These are phyloP conservation scores for Odontothrips loti DNA, from an alignment of 2,888 invertebrate genomes.

Conservation along the genomic window DNA sequence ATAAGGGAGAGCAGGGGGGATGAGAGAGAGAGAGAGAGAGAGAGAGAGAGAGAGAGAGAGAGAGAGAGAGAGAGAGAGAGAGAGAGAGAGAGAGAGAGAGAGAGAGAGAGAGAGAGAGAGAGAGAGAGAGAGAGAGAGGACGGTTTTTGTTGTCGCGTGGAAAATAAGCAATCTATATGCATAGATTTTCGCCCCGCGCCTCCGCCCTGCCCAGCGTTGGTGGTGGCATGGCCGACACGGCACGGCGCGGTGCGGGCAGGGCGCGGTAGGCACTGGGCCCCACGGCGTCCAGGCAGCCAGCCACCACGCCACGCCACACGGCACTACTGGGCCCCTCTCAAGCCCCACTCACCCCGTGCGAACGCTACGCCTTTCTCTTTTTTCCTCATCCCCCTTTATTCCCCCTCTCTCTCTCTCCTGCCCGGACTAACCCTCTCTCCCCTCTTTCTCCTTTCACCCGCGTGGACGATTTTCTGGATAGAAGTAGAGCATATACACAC, in stretches of 20 bases:
- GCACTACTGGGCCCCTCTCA: too few species aligned
- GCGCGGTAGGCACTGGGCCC: too few species aligned
- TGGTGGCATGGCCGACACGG: background rate
- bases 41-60: background rate
- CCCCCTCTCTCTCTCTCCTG: too few species aligned
- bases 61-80: background rate
- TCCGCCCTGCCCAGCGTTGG: background rate
- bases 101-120: background rate
- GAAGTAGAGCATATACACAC: background rate
- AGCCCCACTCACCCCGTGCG: too few species aligned
- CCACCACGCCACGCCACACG: background rate
- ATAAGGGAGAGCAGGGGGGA: too few species aligned
- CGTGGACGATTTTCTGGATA: background rate
- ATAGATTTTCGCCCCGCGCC: constrained; percentile 44
- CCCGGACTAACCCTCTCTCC: background rate
- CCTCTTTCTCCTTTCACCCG: background rate
- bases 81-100: background rate
- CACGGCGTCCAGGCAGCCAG: too few species aligned
- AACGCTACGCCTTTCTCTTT: background rate
- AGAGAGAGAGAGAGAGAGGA: constrained; percentile 16
- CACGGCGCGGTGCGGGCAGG: background rate
- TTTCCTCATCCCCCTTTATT: too few species aligned
- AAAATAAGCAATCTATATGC: constrained; percentile 57
- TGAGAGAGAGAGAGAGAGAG: background rate
- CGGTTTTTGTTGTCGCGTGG: constrained; percentile 37